Evolutionary conservation across 30 jellyfish, hydroid and myxozoan genomes (phyloP), one percentile per base, ranked within the genome.

Genomic region (Aurelia aurita): DNA sequence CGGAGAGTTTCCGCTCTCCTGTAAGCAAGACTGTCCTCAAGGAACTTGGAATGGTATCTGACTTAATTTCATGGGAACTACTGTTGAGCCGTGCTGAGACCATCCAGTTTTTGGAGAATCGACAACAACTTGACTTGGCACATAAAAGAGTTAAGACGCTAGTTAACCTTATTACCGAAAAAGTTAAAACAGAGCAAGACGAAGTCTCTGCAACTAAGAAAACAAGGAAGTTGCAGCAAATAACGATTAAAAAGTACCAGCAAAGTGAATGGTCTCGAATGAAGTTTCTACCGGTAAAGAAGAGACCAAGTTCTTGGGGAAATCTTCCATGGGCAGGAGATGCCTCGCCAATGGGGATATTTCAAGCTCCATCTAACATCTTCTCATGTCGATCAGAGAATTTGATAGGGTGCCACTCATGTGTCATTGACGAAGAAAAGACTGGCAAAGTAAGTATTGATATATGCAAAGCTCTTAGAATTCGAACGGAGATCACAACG

Each of bases 61-160:
- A 77, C 34, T 3, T 20, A 18, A n/a, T 77, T 31, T 12, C 89
- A 4, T 74, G 92, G 92, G 79, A 58, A 3, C 19, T 83, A 72
- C 34, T 90, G 62, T 49, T 83, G 21, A 16, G 34, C 19, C 71
- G 97, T 15, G 92, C 96, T 1, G 13, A 43, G 43, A 59, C 96
- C 29, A 62, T 84, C 20, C 61, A 47, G 11, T 0, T 3, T 18
- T 67, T 65, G 13, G 72, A 35, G 15, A n/a, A 16, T 2, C 20
- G 25, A 1, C 27, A 28, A 9, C 26, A 35, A 16, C 29, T 55
- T 10, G 32, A 29, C 3, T 35, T 25, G 13, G 90, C 90, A 12
- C 0, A 6, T 11, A 27, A 65, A 26, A 66, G 90, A 45, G n/a
- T 55, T 2, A 65, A 21, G 57, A 26, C 29, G 47, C 32, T 80